Evolutionary conservation across 2,797 vertebrate genomes (phyloP), one percentile per base, ranked within the genome.

Genomic region (Chiroxiphia lanceolata): DNA sequence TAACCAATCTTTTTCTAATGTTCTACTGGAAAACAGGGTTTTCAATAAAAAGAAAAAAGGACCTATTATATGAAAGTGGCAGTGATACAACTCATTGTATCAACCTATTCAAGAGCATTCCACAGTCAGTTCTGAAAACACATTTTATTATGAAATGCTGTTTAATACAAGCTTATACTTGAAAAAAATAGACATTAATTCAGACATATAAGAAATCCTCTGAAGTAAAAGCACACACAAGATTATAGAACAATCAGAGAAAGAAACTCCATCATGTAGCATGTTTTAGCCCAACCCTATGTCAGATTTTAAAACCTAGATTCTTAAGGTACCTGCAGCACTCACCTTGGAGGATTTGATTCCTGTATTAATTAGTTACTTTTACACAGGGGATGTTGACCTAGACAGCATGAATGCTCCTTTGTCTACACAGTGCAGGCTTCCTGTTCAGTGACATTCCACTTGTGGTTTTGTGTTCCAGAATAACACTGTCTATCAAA

Each of bases 121-220:
- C 38, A 90, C 13, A 54, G 27, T 59, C 38, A 61, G 36, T 82
- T 83, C 69, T 63, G 23, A 88, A 95, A 90, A 90, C 5, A 8
- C 7, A 44, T 67, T 96, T 96, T 94, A 96, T 97, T 94, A 93
- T 2, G 33, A 90, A 94, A 95, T 87, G n/a, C 51, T 88, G 22
- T 79, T 93, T 84, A 93, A 96, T 88, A 90, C 63, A 93, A 76
- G 26, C 36, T 91, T 84, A 40, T 67, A 69, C 20, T 92, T 44
- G 47, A 33, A 23, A 47, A 15, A 67, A 48, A 59, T 8, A 87
- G 25, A 79, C 29, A 23, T 65, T 89, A 84, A 42, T 87, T 87
- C 44, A 85, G 56, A 87, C 33, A 69, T 3, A 0, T 64, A 85
- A 69, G n/a, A 90, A 94, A 56, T 85, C 31, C 11, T 72, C 23